Conservation (phyloP, 2,888 invertebrate genomes). For the Cerastis leucographa region DNA sequence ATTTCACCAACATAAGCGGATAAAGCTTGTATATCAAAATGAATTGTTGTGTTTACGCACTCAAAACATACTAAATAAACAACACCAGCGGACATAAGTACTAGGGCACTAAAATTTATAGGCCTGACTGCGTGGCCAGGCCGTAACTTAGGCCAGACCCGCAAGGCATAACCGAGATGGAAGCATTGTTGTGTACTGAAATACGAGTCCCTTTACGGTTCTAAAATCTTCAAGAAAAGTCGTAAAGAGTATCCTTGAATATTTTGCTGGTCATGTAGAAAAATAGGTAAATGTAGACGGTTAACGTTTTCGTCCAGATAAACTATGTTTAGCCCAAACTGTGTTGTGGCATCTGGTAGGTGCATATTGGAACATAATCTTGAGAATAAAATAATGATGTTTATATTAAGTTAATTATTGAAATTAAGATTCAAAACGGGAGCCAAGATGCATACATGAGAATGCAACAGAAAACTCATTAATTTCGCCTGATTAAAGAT, state of each 20-base stretch:
- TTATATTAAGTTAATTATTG: neutral
- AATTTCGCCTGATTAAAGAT: neutral
- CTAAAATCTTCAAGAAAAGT: constrained; percentile 56
- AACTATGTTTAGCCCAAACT: neutral
- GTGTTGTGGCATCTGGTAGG: neutral
- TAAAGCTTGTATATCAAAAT: constrained; percentile 51
- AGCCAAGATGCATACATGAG: neutral
- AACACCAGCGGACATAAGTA: constrained; percentile 48
- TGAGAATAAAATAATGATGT: neutral
- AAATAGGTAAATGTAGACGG: constrained; percentile 11
- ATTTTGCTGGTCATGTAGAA: constrained; percentile 39
- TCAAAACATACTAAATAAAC: constrained; percentile 57
- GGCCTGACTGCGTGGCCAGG: constrained; percentile 33
- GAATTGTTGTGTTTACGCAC: constrained; percentile 55
- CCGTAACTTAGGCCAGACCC: constrained; percentile 44
- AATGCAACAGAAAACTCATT: too few relatives aligned
- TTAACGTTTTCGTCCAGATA: neutral
- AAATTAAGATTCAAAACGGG: neutral
- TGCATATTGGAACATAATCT: neutral
- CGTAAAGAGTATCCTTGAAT: constrained; percentile 51
- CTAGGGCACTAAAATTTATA: constrained; percentile 57
- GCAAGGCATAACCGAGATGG: constrained; percentile 48
- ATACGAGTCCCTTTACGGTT: constrained; percentile 54
- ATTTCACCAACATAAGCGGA: constrained; percentile 38
- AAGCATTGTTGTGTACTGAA: constrained; percentile 48